Conservation (phyloP, 2,888 invertebrate genomes). For the Torymus aiolomorphi region DNA sequence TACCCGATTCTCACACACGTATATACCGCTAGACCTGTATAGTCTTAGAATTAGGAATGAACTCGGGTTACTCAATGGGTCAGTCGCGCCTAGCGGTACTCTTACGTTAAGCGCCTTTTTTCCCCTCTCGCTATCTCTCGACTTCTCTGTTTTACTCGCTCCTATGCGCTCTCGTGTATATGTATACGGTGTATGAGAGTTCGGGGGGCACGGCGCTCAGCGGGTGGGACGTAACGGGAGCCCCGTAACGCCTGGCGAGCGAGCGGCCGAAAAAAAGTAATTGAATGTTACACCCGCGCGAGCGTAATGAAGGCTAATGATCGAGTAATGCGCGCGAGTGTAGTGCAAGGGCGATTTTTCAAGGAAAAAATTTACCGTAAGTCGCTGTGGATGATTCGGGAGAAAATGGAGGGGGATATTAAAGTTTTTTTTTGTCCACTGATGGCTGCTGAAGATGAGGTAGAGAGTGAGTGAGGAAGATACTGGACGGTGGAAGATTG, state of each 20-base stretch:
- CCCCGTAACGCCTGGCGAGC: not conserved
- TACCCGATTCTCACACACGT: not conserved
- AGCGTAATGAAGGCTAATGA: slow-evolving; percentile 24
- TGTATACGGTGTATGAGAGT: no score
- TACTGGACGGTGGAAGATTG: no score
- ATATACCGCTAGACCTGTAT: slow-evolving; percentile 11
- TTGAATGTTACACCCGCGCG: slow-evolving; percentile 38
- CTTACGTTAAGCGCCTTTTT: not conserved
- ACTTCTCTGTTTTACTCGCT: no score
- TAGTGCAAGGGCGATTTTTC: slow-evolving; percentile 9
- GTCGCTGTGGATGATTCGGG: no score
- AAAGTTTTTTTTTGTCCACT: not conserved
- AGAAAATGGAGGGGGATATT: not conserved
- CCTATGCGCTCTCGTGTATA: no score
- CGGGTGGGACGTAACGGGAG: slow-evolving; percentile 10
- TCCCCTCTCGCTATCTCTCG: not conserved
- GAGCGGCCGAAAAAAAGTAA: slow-evolving; percentile 13
- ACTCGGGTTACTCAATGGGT: slow-evolving; percentile 28
- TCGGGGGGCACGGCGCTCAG: not conserved
- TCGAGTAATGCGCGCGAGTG: not conserved
- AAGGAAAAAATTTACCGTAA: slow-evolving; percentile 25
- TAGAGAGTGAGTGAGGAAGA: no score
- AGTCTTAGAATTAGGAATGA: slow-evolving; percentile 17
- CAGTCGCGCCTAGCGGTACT: slow-evolving; percentile 19
- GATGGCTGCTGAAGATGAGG: no score